Base-by-base conservation (phyloP, 2,888 invertebrate genomes). In the Sarcophaga carnaria region DNA sequence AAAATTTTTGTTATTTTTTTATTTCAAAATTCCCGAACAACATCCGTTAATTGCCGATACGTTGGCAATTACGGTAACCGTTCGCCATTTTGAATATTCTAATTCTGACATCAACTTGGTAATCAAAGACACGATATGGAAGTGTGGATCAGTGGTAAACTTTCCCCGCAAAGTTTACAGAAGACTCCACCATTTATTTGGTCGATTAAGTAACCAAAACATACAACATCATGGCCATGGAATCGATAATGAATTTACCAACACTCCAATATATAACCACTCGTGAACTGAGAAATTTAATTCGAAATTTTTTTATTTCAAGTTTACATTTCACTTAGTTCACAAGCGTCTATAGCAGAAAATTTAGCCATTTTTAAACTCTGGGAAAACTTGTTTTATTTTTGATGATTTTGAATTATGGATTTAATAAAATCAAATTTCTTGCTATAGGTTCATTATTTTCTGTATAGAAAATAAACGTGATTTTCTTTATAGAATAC, bases 51-150 rank as follows among this genome's bases (percentile, higher is more conserved):
- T 54, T 49, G 78, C 37, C n/a, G 8, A 0, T 17, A 17, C 17
- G 49, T 27, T 12, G n/a, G 25, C 67, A 74, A 47, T 22, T 72
- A 78, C 67, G 83, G 78, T 72, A 72, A 47, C 12, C 62, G 78
- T 83, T 83, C 83, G 77, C 62, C 83, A 83, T 83, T 83, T 83
- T 83, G 83, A 83, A 83, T 83, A 83, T 83, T 67, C 78, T 83
- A 83, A 83, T 83, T 83, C 83, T 83, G 83, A 83, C 83, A 83
- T 83, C 83, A 83, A 72, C 83, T 83, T 83, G 63, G 83, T 83
- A 83, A 83, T 83, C 83, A 83, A 83, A 83, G 83, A 78, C 83
- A 83, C 83, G 78, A 83, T 12, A 60, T 72, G 49, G 54, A 72
- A 59, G 11, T 78, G 83, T 78, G 72, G 72, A 78, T 83, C 83